Percentiles rank a stretch among this genome's conserved stretches.
phyloP scores from a whole-genome alignment of 2,113 vertebrate species.

The Syngnathoides biaculeatus region DNA sequence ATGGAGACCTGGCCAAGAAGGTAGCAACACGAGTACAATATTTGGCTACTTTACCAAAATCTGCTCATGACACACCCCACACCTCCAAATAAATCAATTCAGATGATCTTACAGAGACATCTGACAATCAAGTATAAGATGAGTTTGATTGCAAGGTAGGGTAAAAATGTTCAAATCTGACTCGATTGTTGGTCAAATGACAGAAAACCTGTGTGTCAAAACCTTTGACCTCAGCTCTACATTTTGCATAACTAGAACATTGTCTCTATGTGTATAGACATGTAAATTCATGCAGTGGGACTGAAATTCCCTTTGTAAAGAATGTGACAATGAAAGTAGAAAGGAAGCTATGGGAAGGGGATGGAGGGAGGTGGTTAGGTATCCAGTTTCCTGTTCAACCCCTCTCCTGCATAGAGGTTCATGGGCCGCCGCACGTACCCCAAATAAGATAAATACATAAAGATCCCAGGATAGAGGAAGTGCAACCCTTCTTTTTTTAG shows the following conservation, averaged over 20 bases:
- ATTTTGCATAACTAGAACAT: slow-evolving; percentile 41
- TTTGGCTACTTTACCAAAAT: too few relatives aligned
- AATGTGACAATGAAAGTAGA: slow-evolving; percentile 9
- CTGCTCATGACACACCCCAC: too few relatives aligned
- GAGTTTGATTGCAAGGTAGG: not conserved
- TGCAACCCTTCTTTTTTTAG: slow-evolving; percentile 37
- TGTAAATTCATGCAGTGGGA: not conserved
- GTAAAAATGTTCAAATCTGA: not conserved
- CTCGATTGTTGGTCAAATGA: not conserved
- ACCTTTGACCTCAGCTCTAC: not conserved
- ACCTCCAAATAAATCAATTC: too few relatives aligned
- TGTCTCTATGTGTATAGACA: slow-evolving; percentile 26
- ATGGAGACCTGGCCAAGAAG: too few relatives aligned
- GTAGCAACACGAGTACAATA: too few relatives aligned
- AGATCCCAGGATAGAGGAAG: slow-evolving; percentile 56
- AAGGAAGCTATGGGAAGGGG: slow-evolving; percentile 20
- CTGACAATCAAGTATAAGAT: not conserved
- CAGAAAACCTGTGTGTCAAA: not conserved
- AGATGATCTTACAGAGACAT: too few relatives aligned
- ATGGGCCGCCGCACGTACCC: not conserved
- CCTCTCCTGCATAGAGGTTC: slow-evolving; percentile 29
- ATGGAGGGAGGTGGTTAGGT: slow-evolving; percentile 23
- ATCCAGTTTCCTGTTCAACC: slow-evolving; percentile 50
- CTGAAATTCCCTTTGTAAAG: slow-evolving; percentile 17
- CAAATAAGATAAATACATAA: slow-evolving; percentile 30